Evolutionary conservation across 1,140 invertebrate species (phyloP).

Genomic region (Aphelenchoides fujianensis): DNA sequence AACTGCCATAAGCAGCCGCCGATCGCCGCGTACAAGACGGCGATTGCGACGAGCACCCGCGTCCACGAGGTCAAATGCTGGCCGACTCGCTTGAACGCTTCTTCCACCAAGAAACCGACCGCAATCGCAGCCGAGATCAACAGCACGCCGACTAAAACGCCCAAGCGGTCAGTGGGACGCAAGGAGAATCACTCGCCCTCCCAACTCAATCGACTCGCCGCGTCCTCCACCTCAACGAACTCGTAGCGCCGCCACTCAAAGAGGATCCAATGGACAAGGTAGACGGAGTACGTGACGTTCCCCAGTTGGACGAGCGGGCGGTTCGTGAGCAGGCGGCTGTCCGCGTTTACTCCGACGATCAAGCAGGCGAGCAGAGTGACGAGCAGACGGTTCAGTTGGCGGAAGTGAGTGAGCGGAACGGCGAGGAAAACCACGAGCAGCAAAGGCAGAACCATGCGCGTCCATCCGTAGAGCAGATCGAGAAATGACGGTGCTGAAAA

Average conservation of each 20-base stretch:
- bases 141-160: background rate
- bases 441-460: background rate
- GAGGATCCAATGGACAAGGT: background rate
- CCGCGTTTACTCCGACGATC: background rate
- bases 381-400: background rate
- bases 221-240: background rate
- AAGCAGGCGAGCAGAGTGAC: background rate
- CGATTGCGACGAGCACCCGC: background rate
- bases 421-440: background rate
- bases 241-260: background rate
- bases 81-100: background rate
- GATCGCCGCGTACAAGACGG: background rate
- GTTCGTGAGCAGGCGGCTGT: background rate
- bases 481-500: background rate
- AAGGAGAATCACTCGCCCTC: background rate
- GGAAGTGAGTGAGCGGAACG: background rate
- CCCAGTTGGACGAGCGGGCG: background rate
- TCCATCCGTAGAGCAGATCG: background rate
- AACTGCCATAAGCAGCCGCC: background rate
- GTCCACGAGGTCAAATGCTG: background rate
- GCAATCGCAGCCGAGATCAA: background rate
- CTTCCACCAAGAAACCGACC: slow-evolving; percentile 1
- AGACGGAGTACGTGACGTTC: slow-evolving; percentile 2
- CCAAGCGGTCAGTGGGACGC: background rate
- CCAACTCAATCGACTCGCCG: background rate